Percentiles rank a stretch among this genome's conserved stretches.
These are phyloP conservation scores for Lates calcarifer DNA, from an alignment of 2,113 vertebrate species.

Conservation along the genomic window DNA sequence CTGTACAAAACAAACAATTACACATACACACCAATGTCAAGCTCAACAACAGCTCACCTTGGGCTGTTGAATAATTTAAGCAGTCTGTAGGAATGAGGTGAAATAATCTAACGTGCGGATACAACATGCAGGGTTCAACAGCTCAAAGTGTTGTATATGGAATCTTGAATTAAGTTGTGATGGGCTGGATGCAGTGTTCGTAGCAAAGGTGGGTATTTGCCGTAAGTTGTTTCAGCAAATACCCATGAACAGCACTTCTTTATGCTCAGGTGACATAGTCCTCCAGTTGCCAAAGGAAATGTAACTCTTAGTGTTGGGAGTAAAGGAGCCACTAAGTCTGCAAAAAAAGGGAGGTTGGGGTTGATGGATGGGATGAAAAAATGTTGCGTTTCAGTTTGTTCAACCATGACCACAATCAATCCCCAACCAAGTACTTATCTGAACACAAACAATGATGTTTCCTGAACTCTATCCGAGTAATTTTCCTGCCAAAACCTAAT, in stretches of 20 bases:
- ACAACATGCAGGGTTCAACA: not conserved
- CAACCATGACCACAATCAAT: no score
- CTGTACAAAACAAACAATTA: not conserved
- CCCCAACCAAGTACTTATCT: no score
- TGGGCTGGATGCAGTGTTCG: not conserved
- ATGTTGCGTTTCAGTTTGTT: no score
- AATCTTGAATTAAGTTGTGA: not conserved
- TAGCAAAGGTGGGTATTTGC: not conserved
- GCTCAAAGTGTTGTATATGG: not conserved
- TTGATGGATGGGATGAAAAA: no score
- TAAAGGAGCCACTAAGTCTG: no score
- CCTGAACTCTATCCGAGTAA: no score
- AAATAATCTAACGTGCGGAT: not conserved
- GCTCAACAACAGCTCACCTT: not conserved
- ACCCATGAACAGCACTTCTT: not conserved
- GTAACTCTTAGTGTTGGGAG: no score
- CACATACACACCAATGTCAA: not conserved
- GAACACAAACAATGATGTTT: no score
- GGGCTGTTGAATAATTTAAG: not conserved
- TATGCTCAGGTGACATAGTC: not conserved
- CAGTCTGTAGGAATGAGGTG: not conserved
- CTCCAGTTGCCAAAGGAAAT: not conserved
- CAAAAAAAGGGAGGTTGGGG: no score
- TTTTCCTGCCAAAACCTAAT: no score
- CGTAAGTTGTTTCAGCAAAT: not conserved